Percentiles rank a stretch among this genome's conserved stretches.
phyloP scores from a whole-genome alignment of 2,113 vertebrate species.

The Syngnathus scovelli region DNA sequence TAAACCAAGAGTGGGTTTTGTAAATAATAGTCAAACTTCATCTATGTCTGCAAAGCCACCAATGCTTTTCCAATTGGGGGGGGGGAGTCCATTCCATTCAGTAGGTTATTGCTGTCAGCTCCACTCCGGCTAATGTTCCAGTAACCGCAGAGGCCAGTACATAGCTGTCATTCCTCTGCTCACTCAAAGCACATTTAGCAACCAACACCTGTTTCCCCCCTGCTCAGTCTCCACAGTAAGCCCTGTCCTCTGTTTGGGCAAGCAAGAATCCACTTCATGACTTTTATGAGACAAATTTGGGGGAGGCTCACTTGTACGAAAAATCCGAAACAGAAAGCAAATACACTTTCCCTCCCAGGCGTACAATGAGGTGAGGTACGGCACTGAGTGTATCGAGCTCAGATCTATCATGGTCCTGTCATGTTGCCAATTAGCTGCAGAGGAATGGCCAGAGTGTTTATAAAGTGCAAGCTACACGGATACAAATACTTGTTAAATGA shows the following conservation, averaged over 20 bases:
- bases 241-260: slow-evolving; percentile 27
- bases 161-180: slow-evolving; percentile 81
- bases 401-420: slow-evolving; percentile 34
- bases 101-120: slow-evolving; percentile 45
- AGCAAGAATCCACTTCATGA: slow-evolving; percentile 20
- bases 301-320: not conserved
- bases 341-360: not conserved
- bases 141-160: slow-evolving; percentile 68
- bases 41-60: slow-evolving; percentile 6
- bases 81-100: slow-evolving; percentile 46
- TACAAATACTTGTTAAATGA: not conserved
- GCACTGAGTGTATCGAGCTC: slow-evolving; percentile 38
- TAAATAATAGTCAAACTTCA: not conserved
- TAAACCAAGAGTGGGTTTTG: not conserved
- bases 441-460: not conserved
- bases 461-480: not conserved
- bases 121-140: slow-evolving; percentile 63
- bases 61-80: slow-evolving; percentile 11
- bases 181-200: slow-evolving; percentile 81
- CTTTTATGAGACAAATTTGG: slow-evolving; percentile 9
- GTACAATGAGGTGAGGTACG: slow-evolving; percentile 39
- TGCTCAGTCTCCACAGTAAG: slow-evolving; percentile 13
- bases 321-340: slow-evolving; percentile 4
- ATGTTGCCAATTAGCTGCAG: slow-evolving; percentile 28
- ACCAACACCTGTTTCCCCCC: slow-evolving; percentile 82